Percentiles rank a stretch among this genome's conserved stretches.
Conservation (phyloP, 2,888 invertebrate genomes). For the Oscheius onirici region DNA sequence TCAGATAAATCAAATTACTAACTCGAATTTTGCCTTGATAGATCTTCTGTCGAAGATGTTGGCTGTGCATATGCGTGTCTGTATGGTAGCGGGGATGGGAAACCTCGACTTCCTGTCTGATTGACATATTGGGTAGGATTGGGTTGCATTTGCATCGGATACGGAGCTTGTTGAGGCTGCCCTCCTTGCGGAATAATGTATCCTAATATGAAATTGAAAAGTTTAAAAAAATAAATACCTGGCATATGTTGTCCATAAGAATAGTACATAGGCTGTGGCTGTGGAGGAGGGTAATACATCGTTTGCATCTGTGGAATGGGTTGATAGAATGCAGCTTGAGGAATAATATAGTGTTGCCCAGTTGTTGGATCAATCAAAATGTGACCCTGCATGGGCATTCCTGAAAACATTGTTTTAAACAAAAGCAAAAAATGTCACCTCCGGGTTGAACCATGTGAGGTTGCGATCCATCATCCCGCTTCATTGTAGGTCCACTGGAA, state of each 20-base stretch:
- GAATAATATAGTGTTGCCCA: slow-evolving; percentile 56
- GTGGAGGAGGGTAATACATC: slow-evolving; percentile 52
- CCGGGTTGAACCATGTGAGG: slow-evolving; percentile 22
- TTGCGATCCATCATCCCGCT: slow-evolving; percentile 22
- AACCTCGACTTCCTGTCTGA: slow-evolving; percentile 14
- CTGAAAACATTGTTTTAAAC: slow-evolving; percentile 30
- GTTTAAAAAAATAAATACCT: neutral
- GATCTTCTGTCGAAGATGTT: slow-evolving; percentile 20
- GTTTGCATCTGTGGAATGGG: slow-evolving; percentile 44
- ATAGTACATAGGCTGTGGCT: slow-evolving; percentile 44
- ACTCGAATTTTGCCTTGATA: slow-evolving; percentile 21
- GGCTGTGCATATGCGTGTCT: slow-evolving; percentile 16
- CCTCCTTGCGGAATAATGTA: slow-evolving; percentile 28
- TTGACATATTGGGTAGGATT: slow-evolving; percentile 10
- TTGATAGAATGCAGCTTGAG: slow-evolving; percentile 50
- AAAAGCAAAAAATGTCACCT: slow-evolving; percentile 7
- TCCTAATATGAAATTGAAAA: slow-evolving; percentile 10
- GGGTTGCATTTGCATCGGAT: slow-evolving; percentile 25
- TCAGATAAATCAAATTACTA: neutral
- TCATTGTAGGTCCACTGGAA: slow-evolving; percentile 17
- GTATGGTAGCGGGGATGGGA: slow-evolving; percentile 19
- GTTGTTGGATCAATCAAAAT: slow-evolving; percentile 53
- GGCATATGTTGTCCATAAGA: slow-evolving; percentile 35
- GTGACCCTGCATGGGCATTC: slow-evolving; percentile 51
- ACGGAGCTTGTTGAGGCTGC: slow-evolving; percentile 21